phyloP scores from a whole-genome alignment of 2,797 vertebrate species.

The Galaxias olidus region DNA sequence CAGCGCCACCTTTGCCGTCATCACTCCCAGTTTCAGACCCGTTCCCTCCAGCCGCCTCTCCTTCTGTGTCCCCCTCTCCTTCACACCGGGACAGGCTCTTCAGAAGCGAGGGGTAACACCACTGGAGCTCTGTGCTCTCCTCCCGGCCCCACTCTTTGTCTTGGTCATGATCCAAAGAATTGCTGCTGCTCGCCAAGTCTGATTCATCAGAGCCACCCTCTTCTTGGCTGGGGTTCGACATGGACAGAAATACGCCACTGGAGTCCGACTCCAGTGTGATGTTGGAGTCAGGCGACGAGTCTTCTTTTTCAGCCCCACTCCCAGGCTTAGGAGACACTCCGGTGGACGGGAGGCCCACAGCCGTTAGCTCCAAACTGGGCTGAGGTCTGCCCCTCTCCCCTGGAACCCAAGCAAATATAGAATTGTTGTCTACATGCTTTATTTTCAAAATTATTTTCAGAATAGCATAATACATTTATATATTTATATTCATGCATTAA shows the following conservation, averaged over 20 bases:
- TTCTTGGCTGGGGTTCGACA: slow-evolving; percentile 76
- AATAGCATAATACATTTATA: too few species aligned
- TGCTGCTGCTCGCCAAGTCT: slow-evolving; percentile 68
- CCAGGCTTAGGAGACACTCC: slow-evolving; percentile 29
- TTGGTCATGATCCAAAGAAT: slow-evolving; percentile 69
- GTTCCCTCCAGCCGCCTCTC: background rate
- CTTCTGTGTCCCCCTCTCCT: slow-evolving; percentile 33
- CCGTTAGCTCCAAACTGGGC: slow-evolving; percentile 66
- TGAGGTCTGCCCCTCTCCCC: slow-evolving; percentile 62
- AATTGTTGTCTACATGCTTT: background rate
- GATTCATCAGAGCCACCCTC: slow-evolving; percentile 70
- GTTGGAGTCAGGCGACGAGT: slow-evolving; percentile 78
- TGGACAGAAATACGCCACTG: slow-evolving; percentile 74
- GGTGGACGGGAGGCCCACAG: slow-evolving; percentile 40
- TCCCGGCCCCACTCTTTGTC: slow-evolving; percentile 72
- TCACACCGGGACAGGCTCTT: slow-evolving; percentile 32
- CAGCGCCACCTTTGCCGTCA: background rate
- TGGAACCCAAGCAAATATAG: slow-evolving; percentile 35
- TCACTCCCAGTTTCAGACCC: slow-evolving; percentile 10
- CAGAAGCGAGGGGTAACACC: slow-evolving; percentile 72
- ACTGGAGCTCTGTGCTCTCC: slow-evolving; percentile 66
- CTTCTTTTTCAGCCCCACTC: slow-evolving; percentile 58
- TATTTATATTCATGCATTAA: too few species aligned
- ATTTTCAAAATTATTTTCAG: too few species aligned
- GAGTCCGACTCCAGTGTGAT: slow-evolving; percentile 75